A percentile compares a stretch with the other conserved stretches of the same genome.
Conservation (phyloP, 2,113 vertebrate species). For the Tragelaphus buxtoni region DNA sequence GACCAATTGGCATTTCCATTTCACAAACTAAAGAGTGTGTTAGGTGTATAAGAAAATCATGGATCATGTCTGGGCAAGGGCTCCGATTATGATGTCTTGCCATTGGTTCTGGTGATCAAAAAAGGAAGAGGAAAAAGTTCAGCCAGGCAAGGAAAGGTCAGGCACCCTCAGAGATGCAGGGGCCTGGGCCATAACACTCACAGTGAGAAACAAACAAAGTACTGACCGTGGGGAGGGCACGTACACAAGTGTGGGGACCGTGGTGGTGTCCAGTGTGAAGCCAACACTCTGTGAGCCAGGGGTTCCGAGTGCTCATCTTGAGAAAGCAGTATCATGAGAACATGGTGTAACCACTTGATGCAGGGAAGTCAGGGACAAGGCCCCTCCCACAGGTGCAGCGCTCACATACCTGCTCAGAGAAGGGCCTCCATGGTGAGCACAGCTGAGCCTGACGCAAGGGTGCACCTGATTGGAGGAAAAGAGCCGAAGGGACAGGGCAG, state of each 20-base stretch:
- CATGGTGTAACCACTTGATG: neutral
- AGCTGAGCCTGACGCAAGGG: neutral
- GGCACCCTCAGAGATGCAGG: neutral
- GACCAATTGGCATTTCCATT: neutral
- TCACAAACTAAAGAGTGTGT: neutral
- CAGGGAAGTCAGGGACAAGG: too few species aligned
- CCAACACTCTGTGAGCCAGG: neutral
- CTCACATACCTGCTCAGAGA: neutral
- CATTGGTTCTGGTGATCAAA: neutral
- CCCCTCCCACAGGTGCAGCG: fast-evolving
- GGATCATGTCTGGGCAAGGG: neutral
- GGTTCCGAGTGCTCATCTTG: neutral
- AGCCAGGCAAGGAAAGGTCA: neutral
- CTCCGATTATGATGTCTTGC: neutral
- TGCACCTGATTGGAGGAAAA: neutral
- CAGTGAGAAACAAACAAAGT: neutral
- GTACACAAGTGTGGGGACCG: too few species aligned
- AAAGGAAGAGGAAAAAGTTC: neutral
- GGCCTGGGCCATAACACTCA: neutral
- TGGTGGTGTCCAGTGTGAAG: fast-evolving
- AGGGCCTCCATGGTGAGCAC: neutral
- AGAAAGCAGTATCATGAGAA: neutral
- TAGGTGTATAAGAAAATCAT: neutral
- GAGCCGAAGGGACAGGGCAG: neutral
- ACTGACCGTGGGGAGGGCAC: neutral